Base-by-base conservation (phyloP, 2,797 vertebrate genomes). In the Coregonus ussuriensis region DNA sequence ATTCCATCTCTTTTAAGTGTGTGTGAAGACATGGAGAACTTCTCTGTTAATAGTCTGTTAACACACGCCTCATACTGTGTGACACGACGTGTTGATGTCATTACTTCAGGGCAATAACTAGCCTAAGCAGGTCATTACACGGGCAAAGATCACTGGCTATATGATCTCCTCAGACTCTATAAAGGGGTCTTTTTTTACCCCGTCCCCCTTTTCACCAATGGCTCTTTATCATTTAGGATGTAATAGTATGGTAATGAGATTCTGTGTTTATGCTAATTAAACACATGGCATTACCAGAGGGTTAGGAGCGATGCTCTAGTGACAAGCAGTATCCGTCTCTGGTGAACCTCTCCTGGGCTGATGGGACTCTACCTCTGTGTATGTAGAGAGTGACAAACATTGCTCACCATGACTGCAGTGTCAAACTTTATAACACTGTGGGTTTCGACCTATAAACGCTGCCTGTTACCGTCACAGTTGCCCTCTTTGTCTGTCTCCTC, bases 251-350 rank as follows among this genome's bases (percentile, higher is more conserved):
- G 35, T 47, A 52, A 80, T 84, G 73, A 74, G 6, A 77, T 78
- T 79, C 51, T 56, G 63, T 72, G 65, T 75, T 82, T 68, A 75
- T 54, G 75, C 79, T 80, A 87, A 85, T 86, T 82, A 85, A 83
- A 81, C 65, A 53, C 18, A 70, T 74, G 25, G 75, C 52, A 76
- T 78, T 74, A 76, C 77, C 65, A 72, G 72, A 78, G 78, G 80
- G 78, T 63, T 80, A 62, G 41, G 74, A 47, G 73, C 75, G 75
- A 37, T 16, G 33, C 71, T 80, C 53, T 68, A 56, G 47, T 25
- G 52, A 71, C 33, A 66, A 71, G 68, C 75, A 63, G 21, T 29
- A 29, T 63, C 65, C 51, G 33, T 76, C 80, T 74, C 69, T 31
- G 29, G 71, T 47, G 75, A 63, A 59, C 33, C 29, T 81, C 76